Percentiles rank a stretch among this genome's conserved stretches.
These are phyloP conservation scores for Sphecodes monilicornis DNA, from an alignment of 2,888 invertebrate genomes.

Conservation along the genomic window DNA sequence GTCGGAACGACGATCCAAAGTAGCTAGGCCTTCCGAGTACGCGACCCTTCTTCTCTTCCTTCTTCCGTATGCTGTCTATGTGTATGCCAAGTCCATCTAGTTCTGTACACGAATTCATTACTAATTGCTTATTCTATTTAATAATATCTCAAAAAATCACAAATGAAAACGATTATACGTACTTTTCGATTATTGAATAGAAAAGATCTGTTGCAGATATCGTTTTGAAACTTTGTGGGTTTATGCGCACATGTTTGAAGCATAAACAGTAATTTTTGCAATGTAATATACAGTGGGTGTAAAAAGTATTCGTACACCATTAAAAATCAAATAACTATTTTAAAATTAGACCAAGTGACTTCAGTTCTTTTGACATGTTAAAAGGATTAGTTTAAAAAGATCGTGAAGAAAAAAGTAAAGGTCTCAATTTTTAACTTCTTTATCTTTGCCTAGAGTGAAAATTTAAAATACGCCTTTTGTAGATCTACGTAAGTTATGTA, in stretches of 20 bases:
- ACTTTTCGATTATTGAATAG: background rate
- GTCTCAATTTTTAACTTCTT: too few relatives aligned
- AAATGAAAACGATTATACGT: background rate
- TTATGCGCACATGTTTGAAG: background rate
- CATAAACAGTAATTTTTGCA: background rate
- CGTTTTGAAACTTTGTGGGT: background rate
- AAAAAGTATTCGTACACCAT: too few relatives aligned
- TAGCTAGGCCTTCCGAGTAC: constrained; percentile 51
- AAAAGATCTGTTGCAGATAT: background rate
- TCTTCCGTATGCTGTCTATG: constrained; percentile 55
- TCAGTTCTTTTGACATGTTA: too few relatives aligned
- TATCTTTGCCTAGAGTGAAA: too few relatives aligned
- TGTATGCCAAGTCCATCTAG: constrained; percentile 40
- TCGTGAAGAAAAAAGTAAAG: too few relatives aligned
- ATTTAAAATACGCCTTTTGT: too few relatives aligned
- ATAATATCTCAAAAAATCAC: background rate
- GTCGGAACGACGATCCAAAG: constrained; percentile 52
- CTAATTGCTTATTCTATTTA: background rate
- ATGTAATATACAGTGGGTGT: too few relatives aligned
- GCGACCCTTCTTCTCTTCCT: constrained; percentile 59
- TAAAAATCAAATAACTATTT: too few relatives aligned
- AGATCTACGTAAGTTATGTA: too few relatives aligned
- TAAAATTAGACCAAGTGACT: too few relatives aligned
- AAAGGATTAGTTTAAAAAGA: too few relatives aligned
- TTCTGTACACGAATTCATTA: constrained; percentile 44